A percentile compares a stretch with the other conserved stretches of the same genome.
Conservation (phyloP, 2,888 invertebrate genomes). For the Mythimna impura region DNA sequence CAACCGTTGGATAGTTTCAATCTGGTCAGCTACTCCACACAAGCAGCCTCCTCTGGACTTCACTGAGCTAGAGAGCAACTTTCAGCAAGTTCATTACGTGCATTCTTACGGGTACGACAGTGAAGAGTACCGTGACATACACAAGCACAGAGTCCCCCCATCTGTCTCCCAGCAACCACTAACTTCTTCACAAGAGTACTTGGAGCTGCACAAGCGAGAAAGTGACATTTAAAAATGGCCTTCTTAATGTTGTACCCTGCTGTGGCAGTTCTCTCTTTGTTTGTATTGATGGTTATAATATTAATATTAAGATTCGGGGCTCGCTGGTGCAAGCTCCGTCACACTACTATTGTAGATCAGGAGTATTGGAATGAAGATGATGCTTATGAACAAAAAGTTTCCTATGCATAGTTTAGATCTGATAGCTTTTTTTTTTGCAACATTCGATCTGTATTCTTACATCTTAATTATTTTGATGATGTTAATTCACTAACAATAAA, state of each 20-base stretch:
- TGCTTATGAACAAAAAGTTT: conserved; percentile 92
- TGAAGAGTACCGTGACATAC: conserved; percentile 75
- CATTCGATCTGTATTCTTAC: conserved; percentile 9
- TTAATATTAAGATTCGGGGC: conserved; percentile 93
- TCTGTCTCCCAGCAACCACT: conserved; percentile 83
- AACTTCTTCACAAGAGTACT: conserved; percentile 87
- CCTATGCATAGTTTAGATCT: conserved; percentile 85
- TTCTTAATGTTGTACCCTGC: conserved; percentile 95
- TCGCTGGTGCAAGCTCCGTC: conserved; percentile 92
- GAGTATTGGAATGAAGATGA: conserved; percentile 92
- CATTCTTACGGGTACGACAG: conserved; percentile 72
- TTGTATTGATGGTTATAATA: conserved; percentile 94
- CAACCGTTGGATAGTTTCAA: conserved; percentile 95
- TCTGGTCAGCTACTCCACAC: conserved; percentile 96
- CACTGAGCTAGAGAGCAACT: conserved; percentile 92
- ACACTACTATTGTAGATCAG: conserved; percentile 92
- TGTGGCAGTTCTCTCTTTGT: conserved; percentile 93
- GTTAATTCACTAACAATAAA: conserved; percentile 32
- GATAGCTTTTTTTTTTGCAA: background rate
- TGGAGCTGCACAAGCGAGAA: conserved; percentile 94
- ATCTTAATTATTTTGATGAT: conserved; percentile 4
- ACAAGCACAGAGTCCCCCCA: conserved; percentile 72
- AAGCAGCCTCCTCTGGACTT: conserved; percentile 95
- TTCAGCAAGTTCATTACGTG: conserved; percentile 76
- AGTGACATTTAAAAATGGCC: conserved; percentile 95